Evolutionary conservation across 1,140 invertebrate genomes (phyloP), one percentile per base, ranked within the genome.

Genomic region (Drosophila obscura): DNA sequence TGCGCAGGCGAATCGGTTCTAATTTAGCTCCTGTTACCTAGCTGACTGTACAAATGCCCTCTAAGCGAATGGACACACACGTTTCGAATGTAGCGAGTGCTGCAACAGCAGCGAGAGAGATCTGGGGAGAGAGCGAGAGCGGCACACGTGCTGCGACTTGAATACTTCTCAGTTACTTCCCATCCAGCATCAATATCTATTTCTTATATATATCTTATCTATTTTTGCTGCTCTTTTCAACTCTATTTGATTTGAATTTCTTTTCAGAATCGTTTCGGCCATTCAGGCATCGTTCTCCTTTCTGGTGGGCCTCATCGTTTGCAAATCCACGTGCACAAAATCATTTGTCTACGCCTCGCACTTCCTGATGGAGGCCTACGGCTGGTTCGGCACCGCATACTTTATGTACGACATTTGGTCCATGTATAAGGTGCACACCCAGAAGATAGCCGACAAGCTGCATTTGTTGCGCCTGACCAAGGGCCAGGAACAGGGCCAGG

Each of bases 361-460:
- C 91, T 95, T 94, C 85, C 93, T 96, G 68, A 95, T 94, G 16
- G 95, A 96, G 83, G 94, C 94, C 0, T 96, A 96, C 91, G 95
- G 95, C 0, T 95, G 94, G 94, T 96, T 96, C 90, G 95, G 94
- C 4, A 93, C 95, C 31, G 95, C 95, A 1, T 96, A 96, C 90
- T 96, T 96, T 84, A 93, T 95, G 88, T 96, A 96, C 78, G 95
- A 96, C 89, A 94, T 95, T 51, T 95, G 94, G 94, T 95, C 94
- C 1, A 95, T 95, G 94, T 95, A 95, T 71, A 93, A 93, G 89
- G 94, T 95, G 22, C 92, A 93, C 74, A 92, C 90, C 11, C 91
- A 91, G 57, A 92, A 92, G 73, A 80, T 92, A 7, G 80, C 90
- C 56, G 91, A 92, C 52, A 92, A 91, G 57, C 53, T 91, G 68